Conservation (phyloP, 2,888 invertebrate genomes). For the Cataglyphis livida region DNA sequence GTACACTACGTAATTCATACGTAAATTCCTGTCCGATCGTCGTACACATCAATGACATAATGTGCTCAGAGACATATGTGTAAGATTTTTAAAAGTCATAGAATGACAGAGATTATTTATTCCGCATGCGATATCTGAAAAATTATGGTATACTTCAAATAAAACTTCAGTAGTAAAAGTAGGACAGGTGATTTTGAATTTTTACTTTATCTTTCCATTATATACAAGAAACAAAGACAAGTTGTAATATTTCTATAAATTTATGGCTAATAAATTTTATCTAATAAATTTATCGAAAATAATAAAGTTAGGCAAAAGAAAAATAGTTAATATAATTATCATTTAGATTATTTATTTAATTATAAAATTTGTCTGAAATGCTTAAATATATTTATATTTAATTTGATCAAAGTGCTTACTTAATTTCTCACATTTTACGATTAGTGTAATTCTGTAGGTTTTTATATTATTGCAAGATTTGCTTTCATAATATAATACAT, state of each 20-base stretch:
- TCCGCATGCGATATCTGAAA: not conserved
- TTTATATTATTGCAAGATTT: not conserved
- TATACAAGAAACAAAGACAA: not conserved
- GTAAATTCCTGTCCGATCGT: conserved; percentile 76
- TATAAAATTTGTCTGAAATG: conserved; percentile 19
- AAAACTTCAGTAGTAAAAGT: conserved; percentile 1
- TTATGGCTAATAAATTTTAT: not conserved
- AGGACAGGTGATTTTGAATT: not conserved
- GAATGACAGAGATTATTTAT: not conserved
- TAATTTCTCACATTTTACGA: not conserved
- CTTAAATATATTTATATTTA: not conserved
- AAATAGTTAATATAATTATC: not conserved
- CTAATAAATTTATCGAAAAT: not conserved
- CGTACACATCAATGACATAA: conserved; percentile 63
- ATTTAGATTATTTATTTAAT: conserved; percentile 11
- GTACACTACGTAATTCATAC: conserved; percentile 73
- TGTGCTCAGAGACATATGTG: conserved; percentile 15
- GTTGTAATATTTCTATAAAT: conserved; percentile 1
- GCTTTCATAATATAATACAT: not conserved
- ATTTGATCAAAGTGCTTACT: not conserved
- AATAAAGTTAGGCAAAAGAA: not conserved
- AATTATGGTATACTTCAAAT: not conserved
- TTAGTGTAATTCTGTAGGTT: not conserved
- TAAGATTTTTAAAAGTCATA: not conserved
- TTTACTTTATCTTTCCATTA: not conserved